Conservation (phyloP, 2,113 vertebrate genomes). For the Leptosomus discolor region DNA sequence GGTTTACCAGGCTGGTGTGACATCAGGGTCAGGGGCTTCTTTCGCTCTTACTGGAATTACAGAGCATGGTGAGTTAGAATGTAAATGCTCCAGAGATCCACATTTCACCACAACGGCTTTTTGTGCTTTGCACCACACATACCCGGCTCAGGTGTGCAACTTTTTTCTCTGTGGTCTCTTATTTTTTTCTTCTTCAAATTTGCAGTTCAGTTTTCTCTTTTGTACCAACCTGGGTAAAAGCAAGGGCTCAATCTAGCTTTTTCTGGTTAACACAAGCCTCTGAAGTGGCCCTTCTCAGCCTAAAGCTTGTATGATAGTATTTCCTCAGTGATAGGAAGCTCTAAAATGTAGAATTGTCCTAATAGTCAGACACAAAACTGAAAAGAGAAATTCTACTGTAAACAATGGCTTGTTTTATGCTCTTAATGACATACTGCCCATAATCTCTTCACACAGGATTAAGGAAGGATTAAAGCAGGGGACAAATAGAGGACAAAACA, state of each 20-base stretch:
- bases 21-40: not conserved
- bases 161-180: not conserved
- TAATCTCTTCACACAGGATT: constrained; percentile 66
- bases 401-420: constrained; percentile 49
- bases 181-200: not conserved
- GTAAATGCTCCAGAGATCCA: not conserved
- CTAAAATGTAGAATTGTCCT: not conserved
- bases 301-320: not conserved
- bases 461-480: constrained; percentile 63
- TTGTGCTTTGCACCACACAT: not conserved
- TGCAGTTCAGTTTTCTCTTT: not conserved
- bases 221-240: not conserved
- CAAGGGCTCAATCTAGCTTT: not conserved
- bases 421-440: constrained; percentile 16
- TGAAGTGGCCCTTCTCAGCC: not conserved
- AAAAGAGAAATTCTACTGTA: not conserved
- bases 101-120: not conserved
- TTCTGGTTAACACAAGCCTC: not conserved
- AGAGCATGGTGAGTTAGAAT: not conserved
- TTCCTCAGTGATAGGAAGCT: not conserved
- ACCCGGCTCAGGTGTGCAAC: not conserved
- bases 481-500: constrained; percentile 65
- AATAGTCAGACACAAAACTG: not conserved
- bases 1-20: not conserved
- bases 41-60: not conserved